Evolutionary conservation across 2,888 invertebrate species (phyloP).

Genomic region (Meteorus cinctellus): DNA sequence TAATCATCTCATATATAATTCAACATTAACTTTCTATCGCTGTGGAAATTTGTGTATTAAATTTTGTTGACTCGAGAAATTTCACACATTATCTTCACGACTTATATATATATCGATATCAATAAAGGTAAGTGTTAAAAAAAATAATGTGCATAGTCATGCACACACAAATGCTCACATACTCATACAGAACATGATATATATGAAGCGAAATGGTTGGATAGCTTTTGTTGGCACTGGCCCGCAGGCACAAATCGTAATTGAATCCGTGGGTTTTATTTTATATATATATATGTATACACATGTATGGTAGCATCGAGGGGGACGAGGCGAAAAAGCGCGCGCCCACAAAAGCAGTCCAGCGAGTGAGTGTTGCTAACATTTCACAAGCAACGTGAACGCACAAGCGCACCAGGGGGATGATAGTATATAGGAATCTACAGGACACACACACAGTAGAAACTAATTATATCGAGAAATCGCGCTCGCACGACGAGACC

Average conservation of each 20-base stretch:
- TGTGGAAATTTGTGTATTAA: background rate
- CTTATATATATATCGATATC: background rate
- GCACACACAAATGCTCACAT: background rate
- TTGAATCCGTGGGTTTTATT: slow-evolving; percentile 62
- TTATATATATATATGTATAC: slow-evolving; percentile 33
- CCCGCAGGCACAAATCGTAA: slow-evolving; percentile 58
- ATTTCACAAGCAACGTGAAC: slow-evolving; percentile 48
- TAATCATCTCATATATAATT: too few relatives aligned
- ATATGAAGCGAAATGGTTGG: slow-evolving; percentile 15
- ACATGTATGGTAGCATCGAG: slow-evolving; percentile 51
- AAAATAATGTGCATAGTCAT: slow-evolving; percentile 5
- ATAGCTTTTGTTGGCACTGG: slow-evolving; percentile 51
- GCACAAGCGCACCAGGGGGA: background rate
- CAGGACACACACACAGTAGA: slow-evolving; percentile 55
- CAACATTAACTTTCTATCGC: too few relatives aligned
- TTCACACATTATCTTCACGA: background rate
- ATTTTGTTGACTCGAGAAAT: background rate
- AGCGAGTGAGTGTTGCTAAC: slow-evolving; percentile 46
- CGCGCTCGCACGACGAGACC: slow-evolving; percentile 36
- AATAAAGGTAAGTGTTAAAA: background rate
- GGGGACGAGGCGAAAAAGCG: slow-evolving; percentile 53
- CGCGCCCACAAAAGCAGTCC: slow-evolving; percentile 62
- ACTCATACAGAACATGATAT: background rate
- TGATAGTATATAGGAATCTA: slow-evolving; percentile 38
- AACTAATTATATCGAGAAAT: slow-evolving; percentile 62